Percentiles rank a stretch among this genome's conserved stretches.
These are phyloP conservation scores for Xestia rhomboidea DNA, from an alignment of 2,888 invertebrate species.

Conservation along the genomic window DNA sequence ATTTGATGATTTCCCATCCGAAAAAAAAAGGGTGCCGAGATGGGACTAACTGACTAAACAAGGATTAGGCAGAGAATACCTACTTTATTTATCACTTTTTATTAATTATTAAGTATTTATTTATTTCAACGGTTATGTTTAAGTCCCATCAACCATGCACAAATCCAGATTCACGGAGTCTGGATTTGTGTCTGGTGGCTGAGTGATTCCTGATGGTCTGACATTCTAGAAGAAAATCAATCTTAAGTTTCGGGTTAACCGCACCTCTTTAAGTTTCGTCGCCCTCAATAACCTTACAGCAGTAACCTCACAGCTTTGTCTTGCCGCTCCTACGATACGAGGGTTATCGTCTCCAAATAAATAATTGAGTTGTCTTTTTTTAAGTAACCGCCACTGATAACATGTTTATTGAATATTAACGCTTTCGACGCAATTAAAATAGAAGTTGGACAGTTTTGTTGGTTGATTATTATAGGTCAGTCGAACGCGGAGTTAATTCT, in stretches of 20 bases:
- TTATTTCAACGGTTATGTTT: no score
- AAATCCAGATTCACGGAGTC: neutral
- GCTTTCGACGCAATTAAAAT: conserved; percentile 83
- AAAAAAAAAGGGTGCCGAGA: no score
- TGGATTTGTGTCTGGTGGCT: no score
- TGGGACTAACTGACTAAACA: no score
- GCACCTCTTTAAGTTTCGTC: conserved; percentile 18
- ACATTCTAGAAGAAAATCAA: neutral
- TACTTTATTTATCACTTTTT: no score
- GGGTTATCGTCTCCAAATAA: conserved; percentile 85
- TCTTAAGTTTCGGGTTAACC: neutral
- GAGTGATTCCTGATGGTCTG: neutral
- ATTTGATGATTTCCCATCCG: no score
- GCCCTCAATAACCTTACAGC: conserved; percentile 25
- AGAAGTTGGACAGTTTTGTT: conserved; percentile 74
- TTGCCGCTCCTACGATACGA: conserved; percentile 63
- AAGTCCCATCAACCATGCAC: neutral
- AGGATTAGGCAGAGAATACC: no score
- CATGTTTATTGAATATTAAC: conserved; percentile 88
- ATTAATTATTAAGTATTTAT: no score
- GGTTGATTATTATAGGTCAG: conserved; percentile 69
- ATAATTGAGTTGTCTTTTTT: conserved; percentile 78
- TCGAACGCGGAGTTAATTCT: conserved; percentile 44
- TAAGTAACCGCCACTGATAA: conserved; percentile 82
- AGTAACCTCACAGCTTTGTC: conserved; percentile 46